A percentile compares a stretch with the other conserved stretches of the same genome.
Evolutionary conservation across 2,888 invertebrate genomes (phyloP).

Genomic region (Meghimatium bilineatum): DNA sequence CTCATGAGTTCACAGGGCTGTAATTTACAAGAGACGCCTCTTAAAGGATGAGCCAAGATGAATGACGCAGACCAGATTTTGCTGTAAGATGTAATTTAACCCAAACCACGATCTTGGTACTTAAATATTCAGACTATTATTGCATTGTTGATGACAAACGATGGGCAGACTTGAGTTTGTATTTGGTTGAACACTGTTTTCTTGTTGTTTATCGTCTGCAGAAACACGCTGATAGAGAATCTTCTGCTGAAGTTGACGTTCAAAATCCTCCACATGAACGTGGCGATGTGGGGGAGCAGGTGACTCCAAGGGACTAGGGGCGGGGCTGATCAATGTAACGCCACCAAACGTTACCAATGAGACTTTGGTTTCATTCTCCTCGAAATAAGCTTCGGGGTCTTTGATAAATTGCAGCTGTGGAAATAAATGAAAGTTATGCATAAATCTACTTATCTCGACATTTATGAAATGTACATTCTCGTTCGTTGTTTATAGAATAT

Average conservation of each 20-base stretch:
- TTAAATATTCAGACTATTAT: background rate
- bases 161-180: background rate
- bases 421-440: too few relatives aligned
- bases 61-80: too few relatives aligned
- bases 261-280: background rate
- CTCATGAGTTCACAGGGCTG: too few relatives aligned
- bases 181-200: background rate
- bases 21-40: too few relatives aligned
- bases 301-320: background rate
- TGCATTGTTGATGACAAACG: background rate
- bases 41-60: too few relatives aligned
- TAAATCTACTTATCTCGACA: too few relatives aligned
- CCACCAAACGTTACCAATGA: slow-evolving; percentile 27
- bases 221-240: background rate
- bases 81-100: too few relatives aligned
- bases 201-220: background rate
- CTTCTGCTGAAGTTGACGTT: background rate
- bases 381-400: slow-evolving; percentile 1
- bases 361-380: slow-evolving; percentile 10
- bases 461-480: too few relatives aligned
- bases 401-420: too few relatives aligned
- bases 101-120: too few relatives aligned
- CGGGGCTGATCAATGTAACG: slow-evolving; percentile 8
- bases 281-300: background rate
- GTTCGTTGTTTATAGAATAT: too few relatives aligned